Base-by-base conservation (phyloP, 2,888 invertebrate genomes). In the Clivina fossor region DNA sequence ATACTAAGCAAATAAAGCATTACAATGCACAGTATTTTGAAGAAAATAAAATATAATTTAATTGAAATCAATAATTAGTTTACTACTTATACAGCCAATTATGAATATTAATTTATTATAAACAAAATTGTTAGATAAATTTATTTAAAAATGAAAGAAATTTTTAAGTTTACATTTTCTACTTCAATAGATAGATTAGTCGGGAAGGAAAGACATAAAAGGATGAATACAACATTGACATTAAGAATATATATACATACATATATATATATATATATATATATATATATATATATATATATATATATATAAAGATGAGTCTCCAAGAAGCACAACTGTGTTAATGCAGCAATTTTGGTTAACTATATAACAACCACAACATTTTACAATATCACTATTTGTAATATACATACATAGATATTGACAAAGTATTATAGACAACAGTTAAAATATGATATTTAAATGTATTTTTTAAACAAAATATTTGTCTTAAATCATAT, bases 271-370 rank as follows among this genome's bases (percentile, higher is more conserved):
- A n/a, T n/a, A n/a, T n/a, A n/a, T n/a, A n/a, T n/a, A 18, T 38
- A 38, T 38, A 38, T 38, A 30, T 30, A n/a, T n/a, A n/a, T n/a
- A n/a, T n/a, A n/a, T n/a, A n/a, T n/a, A n/a, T n/a, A n/a, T 59
- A 57, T 51, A 60, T 63, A 62, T 64, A 50, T 66, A 68, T 69
- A 69, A 66, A 64, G 68, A 69, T 69, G 69, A 66, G 69, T 69
- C 69, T 68, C 69, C 69, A 66, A 62, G 28, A 56, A 43, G 47
- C 48, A 47, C 41, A 48, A 38, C 38, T 40, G 19, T 56, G 48
- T 49, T 48, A 53, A 44, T 44, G 44, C 35, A 44, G 53, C 49
- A 26, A 38, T 24, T 22, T n/a, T 49, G 16, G 32, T 53, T 35
- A 30, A 32, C 19, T 49, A 51, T 15, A 33, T 33, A 4, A 30